Conservation (phyloP, 1,140 invertebrate species). For the Lasioglossum baleicum region DNA sequence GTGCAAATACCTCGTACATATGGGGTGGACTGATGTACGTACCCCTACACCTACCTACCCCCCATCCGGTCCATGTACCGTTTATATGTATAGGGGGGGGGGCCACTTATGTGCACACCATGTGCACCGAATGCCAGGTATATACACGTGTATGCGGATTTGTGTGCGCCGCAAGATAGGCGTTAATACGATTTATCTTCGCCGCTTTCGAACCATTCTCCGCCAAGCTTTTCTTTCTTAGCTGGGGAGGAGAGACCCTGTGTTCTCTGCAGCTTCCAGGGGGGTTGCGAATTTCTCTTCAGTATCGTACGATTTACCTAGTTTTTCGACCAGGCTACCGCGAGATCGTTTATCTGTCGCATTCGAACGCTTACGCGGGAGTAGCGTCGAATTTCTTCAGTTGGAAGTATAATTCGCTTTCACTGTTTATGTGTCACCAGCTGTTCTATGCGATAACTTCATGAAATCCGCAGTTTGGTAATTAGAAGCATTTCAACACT, state of each 20-base stretch:
- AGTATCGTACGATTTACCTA: too few relatives aligned
- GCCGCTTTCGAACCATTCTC: slow-evolving; percentile 25
- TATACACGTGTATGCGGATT: background rate
- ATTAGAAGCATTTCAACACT: too few relatives aligned
- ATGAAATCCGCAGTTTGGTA: too few relatives aligned
- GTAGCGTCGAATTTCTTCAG: too few relatives aligned
- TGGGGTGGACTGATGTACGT: background rate
- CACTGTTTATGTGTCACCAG: too few relatives aligned
- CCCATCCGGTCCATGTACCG: background rate
- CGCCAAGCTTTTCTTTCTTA: background rate
- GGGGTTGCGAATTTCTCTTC: background rate
- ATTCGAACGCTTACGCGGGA: too few relatives aligned
- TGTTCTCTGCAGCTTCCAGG: background rate
- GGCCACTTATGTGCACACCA: slow-evolving; percentile 12
- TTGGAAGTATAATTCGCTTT: too few relatives aligned
- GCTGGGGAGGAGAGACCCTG: background rate
- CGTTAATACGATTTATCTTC: slow-evolving; percentile 46
- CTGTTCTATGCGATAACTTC: too few relatives aligned
- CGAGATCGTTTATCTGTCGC: too few relatives aligned
- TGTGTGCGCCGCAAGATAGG: slow-evolving; percentile 7
- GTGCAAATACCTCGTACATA: slow-evolving; percentile 27
- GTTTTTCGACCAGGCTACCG: too few relatives aligned
- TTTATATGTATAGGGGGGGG: background rate
- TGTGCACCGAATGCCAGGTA: background rate
- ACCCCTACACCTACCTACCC: background rate